A percentile compares a stretch with the other conserved stretches of the same genome.
phyloP scores from a whole-genome alignment of 2,888 invertebrate species.

The Gortyna flavago region DNA sequence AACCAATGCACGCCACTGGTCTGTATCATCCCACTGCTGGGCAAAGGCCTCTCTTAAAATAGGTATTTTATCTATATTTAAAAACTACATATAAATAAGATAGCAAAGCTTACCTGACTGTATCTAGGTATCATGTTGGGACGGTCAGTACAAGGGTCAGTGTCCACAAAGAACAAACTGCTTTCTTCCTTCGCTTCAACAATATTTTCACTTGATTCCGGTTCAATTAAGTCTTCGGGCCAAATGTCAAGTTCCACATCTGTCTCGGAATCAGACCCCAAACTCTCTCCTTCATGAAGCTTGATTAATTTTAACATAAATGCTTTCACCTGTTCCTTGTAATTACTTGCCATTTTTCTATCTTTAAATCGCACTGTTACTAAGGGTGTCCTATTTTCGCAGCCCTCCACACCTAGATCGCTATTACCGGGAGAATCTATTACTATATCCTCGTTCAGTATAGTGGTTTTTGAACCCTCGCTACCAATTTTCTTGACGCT shows the following conservation, averaged over 20 bases:
- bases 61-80: background rate
- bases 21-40: background rate
- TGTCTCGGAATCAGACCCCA: constrained; percentile 76
- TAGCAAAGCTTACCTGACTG: constrained; percentile 75
- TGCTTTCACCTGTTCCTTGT: constrained; percentile 85
- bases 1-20: too few species aligned
- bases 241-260: constrained; percentile 84
- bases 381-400: constrained; percentile 83
- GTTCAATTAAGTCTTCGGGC: constrained; percentile 81
- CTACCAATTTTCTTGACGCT: constrained; percentile 63
- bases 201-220: constrained; percentile 32
- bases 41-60: background rate
- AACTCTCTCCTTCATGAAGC: constrained; percentile 73
- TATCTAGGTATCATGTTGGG: constrained; percentile 79
- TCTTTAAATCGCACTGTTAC: constrained; percentile 87
- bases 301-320: constrained; percentile 86
- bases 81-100: background rate
- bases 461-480: constrained; percentile 72
- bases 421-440: constrained; percentile 82
- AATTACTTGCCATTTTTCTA: constrained; percentile 81
- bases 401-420: constrained; percentile 80
- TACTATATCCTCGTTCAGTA: constrained; percentile 81
- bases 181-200: constrained; percentile 65
- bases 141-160: constrained; percentile 76
- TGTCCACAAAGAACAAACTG: constrained; percentile 85